phyloP scores from a whole-genome alignment of 1,140 invertebrate species.

The Trachelipus rathkii region DNA sequence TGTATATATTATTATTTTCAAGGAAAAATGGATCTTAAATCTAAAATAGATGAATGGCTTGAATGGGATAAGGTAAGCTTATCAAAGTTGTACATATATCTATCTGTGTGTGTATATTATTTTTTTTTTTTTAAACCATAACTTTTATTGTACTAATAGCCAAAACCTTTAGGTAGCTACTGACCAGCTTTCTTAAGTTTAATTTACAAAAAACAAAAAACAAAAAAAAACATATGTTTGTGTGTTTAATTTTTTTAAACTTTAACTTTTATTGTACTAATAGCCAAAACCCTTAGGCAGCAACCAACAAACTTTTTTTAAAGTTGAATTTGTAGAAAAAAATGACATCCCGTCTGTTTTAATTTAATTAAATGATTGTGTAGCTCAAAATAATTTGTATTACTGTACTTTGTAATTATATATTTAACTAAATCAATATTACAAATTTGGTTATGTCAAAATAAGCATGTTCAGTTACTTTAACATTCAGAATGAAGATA shows the following conservation, averaged over 20 bases:
- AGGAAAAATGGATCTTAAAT: not conserved
- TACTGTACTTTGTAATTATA: not conserved
- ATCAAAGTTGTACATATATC: not conserved
- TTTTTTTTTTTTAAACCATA: not conserved
- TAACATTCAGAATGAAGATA: conserved; percentile 36
- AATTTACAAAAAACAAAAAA: no score
- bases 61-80: conserved; percentile 20
- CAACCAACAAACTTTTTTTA: no score
- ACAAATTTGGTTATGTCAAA: not conserved
- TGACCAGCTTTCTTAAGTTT: not conserved
- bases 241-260: not conserved
- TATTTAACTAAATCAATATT: not conserved
- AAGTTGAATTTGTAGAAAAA: no score
- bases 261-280: no score
- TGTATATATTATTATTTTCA: no score
- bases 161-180: not conserved
- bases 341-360: no score
- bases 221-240: not conserved
- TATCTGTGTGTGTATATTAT: not conserved
- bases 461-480: not conserved
- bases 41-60: conserved; percentile 18
- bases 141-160: not conserved
- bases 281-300: no score
- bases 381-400: not conserved
- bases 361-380: no score